Base-by-base conservation (phyloP, 1,140 invertebrate species). In the Drosophila micromelanica region DNA sequence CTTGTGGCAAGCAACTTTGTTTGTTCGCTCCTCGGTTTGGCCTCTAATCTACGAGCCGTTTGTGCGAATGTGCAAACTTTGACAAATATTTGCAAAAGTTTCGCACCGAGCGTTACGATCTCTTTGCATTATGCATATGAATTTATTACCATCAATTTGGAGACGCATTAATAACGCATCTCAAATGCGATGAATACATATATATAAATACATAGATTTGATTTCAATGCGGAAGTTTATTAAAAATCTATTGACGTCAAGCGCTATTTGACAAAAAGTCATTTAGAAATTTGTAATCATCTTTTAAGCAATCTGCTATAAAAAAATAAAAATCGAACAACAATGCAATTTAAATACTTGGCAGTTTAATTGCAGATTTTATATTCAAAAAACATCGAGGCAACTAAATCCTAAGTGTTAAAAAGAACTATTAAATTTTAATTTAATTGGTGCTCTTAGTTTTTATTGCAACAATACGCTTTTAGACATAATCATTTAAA, bases 1-100 rank as follows among this genome's bases (percentile, higher is more conserved):
- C 86, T 90, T 90, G 86, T 90, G 86, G 86, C 86, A 86, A 90
- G 80, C 79, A 89, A 89, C 85, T 89, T 89, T 90, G 84, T 89
- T 89, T 89, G 85, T 78, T 84, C 80, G 85, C 32, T 82, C 68
- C 49, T 81, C 80, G 80, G 71, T 73, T 82, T 69, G 78, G 78
- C 70, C 87, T 54, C 69, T 90, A 89, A 89, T 89, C 84, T 89
- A 84, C 70, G 85, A 89, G 84, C 85, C 80, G 85, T 80, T 89
- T 89, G 85, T 89, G 85, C 80, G 85, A 89, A 89, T 89, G 84
- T 89, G 85, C 69, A 89, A 89, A 89, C 84, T 89, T 89, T 89
- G 85, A 89, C 84, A 89, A 89, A 89, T 89, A 89, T 89, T 89
- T 89, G 79, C 85, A 15, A 89, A 90, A 89, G 59, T 89, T 89